Conservation (phyloP, 2,113 vertebrate genomes). For the Festucalex cinctus region DNA sequence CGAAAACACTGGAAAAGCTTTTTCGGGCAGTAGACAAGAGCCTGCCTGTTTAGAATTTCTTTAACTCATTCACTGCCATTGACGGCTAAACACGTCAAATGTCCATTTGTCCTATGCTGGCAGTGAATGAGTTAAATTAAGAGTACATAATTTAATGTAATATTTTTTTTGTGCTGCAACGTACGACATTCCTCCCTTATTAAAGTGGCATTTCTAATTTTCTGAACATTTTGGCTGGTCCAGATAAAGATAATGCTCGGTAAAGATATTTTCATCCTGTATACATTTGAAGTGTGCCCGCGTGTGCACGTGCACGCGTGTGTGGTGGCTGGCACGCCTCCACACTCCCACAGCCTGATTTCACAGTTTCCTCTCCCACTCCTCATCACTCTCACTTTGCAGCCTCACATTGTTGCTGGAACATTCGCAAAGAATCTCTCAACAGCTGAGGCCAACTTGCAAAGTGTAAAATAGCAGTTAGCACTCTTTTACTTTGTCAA, state of each 20-base stretch:
- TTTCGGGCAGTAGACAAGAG: too few species aligned
- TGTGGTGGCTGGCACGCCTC: conserved; percentile 48
- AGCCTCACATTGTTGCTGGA: conserved; percentile 43
- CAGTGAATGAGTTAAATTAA: too few species aligned
- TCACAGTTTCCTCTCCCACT: conserved; percentile 63
- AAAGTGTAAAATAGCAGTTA: conserved; percentile 20
- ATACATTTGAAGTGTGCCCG: conserved; percentile 13
- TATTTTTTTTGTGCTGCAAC: too few species aligned
- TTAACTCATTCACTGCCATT: too few species aligned
- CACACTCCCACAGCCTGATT: conserved; percentile 56
- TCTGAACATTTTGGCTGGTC: not conserved
- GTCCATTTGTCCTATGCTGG: too few species aligned
- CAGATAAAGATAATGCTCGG: not conserved
- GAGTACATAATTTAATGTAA: too few species aligned
- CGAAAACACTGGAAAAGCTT: too few species aligned
- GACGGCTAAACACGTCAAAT: too few species aligned
- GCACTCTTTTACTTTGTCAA: not conserved
- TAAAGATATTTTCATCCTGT: not conserved
- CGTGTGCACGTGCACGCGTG: conserved; percentile 42
- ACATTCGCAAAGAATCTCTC: conserved; percentile 43
- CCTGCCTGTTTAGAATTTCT: too few species aligned
- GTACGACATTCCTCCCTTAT: too few species aligned
- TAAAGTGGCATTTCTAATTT: not conserved
- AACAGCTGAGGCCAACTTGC: conserved; percentile 31
- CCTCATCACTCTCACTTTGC: conserved; percentile 52